A percentile compares a stretch with the other conserved stretches of the same genome.
Conservation (phyloP, 2,797 vertebrate genomes). For the Ficedula albicollis region DNA sequence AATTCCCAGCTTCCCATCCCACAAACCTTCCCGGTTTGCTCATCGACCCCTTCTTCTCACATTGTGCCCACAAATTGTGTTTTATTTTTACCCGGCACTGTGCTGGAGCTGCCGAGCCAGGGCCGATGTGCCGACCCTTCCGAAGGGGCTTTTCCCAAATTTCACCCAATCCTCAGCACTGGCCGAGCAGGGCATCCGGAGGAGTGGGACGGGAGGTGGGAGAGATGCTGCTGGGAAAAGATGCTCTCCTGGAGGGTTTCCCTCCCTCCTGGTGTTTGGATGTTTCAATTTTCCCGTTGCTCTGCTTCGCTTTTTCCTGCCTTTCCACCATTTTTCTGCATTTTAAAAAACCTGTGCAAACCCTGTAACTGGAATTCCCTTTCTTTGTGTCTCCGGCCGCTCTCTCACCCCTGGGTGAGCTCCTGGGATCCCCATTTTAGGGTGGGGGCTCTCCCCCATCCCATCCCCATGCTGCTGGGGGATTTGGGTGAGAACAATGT, state of each 20-base stretch:
- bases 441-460: accelerated
- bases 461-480: accelerated
- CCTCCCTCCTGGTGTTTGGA: neutral
- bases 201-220: neutral
- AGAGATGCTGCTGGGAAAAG: neutral
- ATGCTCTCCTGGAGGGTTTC: accelerated
- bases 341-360: neutral
- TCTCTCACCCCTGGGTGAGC: accelerated
- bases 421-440: accelerated
- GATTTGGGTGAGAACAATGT: neutral
- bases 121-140: accelerated
- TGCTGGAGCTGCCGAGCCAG: accelerated
- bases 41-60: accelerated
- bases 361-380: neutral
- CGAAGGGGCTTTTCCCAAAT: neutral
- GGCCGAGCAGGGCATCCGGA: accelerated
- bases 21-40: neutral
- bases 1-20: neutral
- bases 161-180: accelerated
- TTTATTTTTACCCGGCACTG: neutral
- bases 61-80: neutral
- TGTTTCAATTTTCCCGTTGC: neutral
- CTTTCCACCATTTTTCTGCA: neutral
- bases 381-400: accelerated
- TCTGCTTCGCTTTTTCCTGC: neutral